phyloP scores from a whole-genome alignment of 2,113 vertebrate species.

The Leuciscus idus region DNA sequence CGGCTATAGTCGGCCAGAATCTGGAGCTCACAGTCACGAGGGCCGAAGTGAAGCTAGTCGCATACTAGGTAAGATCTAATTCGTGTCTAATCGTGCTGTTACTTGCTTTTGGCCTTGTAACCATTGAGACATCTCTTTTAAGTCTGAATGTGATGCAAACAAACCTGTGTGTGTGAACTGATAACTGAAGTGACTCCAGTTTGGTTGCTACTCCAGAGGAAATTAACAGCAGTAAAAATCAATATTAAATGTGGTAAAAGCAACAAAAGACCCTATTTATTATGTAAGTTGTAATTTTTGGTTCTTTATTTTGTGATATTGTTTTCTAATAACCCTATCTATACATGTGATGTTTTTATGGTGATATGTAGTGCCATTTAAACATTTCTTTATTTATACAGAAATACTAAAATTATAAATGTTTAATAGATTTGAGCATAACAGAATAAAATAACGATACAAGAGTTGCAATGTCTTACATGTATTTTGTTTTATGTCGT shows the following conservation, averaged over 20 bases:
- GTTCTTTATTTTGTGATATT: background rate
- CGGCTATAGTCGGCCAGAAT: conserved; percentile 82
- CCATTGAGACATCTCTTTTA: background rate
- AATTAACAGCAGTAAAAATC: background rate
- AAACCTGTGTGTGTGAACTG: background rate
- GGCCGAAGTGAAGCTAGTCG: conserved; percentile 86
- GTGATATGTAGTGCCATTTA: too few species aligned
- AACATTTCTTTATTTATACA: too few species aligned
- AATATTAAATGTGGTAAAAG: background rate
- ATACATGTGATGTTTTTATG: too few species aligned
- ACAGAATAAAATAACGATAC: background rate
- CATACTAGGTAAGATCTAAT: conserved; percentile 81
- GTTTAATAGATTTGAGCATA: background rate
- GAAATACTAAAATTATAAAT: background rate
- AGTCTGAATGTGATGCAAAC: background rate
- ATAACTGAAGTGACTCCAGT: background rate
- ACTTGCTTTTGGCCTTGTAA: background rate
- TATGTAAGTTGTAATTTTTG: background rate
- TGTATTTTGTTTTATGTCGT: background rate
- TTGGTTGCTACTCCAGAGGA: background rate
- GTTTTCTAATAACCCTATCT: too few species aligned
- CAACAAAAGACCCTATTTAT: background rate
- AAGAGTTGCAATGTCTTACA: background rate
- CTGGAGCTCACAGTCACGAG: conserved; percentile 76
- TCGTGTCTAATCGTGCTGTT: background rate